Percentiles rank a stretch among this genome's conserved stretches.
Evolutionary conservation across 2,888 invertebrate species (phyloP).

Genomic region (Helicoverpa assulta): DNA sequence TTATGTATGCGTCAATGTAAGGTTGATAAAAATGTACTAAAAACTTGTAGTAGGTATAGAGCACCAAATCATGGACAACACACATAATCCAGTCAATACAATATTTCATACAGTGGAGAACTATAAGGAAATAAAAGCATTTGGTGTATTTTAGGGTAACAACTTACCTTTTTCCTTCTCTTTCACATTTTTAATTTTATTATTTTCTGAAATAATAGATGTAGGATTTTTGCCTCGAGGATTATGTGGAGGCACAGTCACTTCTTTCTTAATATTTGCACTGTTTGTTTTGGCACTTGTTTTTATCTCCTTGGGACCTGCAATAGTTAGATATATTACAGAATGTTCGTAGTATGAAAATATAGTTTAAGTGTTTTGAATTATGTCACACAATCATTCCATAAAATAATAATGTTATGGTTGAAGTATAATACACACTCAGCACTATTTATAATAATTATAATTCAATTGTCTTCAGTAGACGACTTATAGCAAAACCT

Average conservation of each 20-base stretch:
- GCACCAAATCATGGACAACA: too few species aligned
- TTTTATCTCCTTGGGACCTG: slow-evolving; percentile 75
- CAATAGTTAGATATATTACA: slow-evolving; percentile 46
- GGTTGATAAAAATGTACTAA: too few species aligned
- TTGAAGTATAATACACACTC: too few species aligned
- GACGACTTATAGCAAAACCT: background rate
- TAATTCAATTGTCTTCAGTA: too few species aligned
- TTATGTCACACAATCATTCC: background rate
- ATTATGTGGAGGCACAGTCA: slow-evolving; percentile 61
- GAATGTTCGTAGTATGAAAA: background rate
- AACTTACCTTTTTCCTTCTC: slow-evolving; percentile 69
- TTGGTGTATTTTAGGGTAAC: too few species aligned
- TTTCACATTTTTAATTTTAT: slow-evolving; percentile 59
- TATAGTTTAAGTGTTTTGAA: background rate
- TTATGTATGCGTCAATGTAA: background rate
- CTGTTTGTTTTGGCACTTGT: slow-evolving; percentile 70
- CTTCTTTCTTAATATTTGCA: slow-evolving; percentile 65
- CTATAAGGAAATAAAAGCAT: too few species aligned
- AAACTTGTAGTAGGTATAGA: too few species aligned
- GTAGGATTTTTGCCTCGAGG: slow-evolving; percentile 63
- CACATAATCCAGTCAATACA: too few species aligned
- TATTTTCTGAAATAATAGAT: slow-evolving; percentile 60
- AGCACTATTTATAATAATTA: background rate
- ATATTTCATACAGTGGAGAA: too few species aligned
- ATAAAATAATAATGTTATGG: too few species aligned